Evolutionary conservation across 2,113 vertebrate species (phyloP).

Genomic region (Pygoscelis antarcticus): DNA sequence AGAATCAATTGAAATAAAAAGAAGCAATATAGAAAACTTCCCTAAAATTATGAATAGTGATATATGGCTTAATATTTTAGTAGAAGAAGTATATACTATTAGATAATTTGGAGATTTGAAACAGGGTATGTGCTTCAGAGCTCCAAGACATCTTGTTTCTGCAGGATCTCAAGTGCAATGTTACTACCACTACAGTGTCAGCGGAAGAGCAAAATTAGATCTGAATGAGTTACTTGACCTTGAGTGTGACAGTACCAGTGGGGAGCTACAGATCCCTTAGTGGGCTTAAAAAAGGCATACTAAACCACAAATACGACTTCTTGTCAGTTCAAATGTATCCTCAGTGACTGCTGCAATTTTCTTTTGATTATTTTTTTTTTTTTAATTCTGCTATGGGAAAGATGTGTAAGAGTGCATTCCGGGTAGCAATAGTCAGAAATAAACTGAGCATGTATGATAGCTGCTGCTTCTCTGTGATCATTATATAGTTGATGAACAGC

Average conservation of each 20-base stretch:
- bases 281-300: neutral
- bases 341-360: neutral
- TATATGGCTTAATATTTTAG: neutral
- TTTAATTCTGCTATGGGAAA: neutral
- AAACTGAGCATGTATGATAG: neutral
- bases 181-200: neutral
- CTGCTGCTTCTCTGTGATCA: neutral
- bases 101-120: neutral
- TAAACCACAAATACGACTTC: neutral
- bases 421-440: neutral
- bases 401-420: neutral
- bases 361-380: neutral
- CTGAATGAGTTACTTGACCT: neutral
- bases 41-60: neutral
- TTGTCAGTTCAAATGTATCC: neutral
- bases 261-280: neutral
- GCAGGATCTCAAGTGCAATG: neutral
- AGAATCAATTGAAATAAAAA: neutral
- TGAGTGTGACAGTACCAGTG: neutral
- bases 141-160: neutral
- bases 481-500: neutral
- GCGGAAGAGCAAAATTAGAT: neutral
- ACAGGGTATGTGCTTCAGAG: neutral
- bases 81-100: neutral
- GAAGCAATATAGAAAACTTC: neutral